Evolutionary conservation across 2,888 invertebrate species (phyloP).

Genomic region (Biston stratarius): DNA sequence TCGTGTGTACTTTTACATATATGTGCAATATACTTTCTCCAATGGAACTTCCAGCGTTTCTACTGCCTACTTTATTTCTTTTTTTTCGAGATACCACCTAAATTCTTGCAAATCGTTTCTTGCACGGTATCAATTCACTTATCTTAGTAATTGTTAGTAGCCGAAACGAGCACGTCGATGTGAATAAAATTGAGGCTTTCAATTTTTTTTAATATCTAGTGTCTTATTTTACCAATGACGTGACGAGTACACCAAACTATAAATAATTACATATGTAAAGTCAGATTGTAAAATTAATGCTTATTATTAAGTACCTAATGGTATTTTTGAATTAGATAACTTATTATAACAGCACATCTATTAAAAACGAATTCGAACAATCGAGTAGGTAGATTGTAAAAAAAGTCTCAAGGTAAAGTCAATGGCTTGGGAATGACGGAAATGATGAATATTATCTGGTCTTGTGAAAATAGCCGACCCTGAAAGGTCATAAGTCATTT

Average conservation of each 20-base stretch:
- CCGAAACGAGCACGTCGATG: background rate
- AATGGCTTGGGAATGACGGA: conserved; percentile 37
- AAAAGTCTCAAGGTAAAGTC: conserved; percentile 35
- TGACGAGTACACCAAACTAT: conserved; percentile 13
- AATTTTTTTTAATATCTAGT: background rate
- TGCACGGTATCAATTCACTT: conserved; percentile 6
- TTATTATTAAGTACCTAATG: background rate
- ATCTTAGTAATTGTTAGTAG: conserved; percentile 6
- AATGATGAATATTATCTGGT: conserved; percentile 43
- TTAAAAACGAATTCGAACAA: background rate
- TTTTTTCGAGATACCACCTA: conserved; percentile 11
- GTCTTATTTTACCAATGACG: background rate
- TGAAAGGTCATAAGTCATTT: conserved; percentile 38
- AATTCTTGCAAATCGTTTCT: conserved; percentile 9
- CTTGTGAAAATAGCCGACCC: conserved; percentile 28
- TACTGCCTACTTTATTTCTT: conserved; percentile 18
- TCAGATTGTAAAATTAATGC: background rate
- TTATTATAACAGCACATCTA: too few relatives aligned
- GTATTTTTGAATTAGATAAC: background rate
- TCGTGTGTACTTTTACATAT: conserved; percentile 39
- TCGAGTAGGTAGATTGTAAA: background rate
- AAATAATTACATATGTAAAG: too few relatives aligned
- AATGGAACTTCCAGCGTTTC: conserved; percentile 30
- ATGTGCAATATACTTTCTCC: conserved; percentile 44
- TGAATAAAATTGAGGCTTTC: background rate